These are phyloP conservation scores for Gobio gobio DNA, from an alignment of 2,113 vertebrate genomes.

Conservation along the genomic window DNA sequence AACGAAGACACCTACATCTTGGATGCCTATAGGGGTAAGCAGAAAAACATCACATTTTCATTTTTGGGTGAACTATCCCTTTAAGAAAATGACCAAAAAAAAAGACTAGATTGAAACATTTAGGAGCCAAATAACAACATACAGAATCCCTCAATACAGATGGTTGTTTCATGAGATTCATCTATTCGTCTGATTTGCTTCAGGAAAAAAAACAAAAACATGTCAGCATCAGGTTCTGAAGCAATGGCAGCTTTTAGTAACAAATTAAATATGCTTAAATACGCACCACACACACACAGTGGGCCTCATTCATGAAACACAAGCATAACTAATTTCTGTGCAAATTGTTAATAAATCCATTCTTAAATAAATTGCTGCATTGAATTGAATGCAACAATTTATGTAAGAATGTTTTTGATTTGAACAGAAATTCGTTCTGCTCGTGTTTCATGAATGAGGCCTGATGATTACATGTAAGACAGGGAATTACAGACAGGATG, in stretches of 20 bases:
- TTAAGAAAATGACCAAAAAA: background rate
- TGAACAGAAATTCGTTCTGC: constrained; percentile 2
- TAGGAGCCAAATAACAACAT: background rate
- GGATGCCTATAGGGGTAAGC: no score
- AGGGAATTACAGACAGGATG: constrained; percentile 10
- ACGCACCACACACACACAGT: background rate
- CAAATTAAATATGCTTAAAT: background rate
- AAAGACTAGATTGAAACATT: background rate
- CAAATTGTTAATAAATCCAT: background rate
- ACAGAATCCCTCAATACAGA: background rate
- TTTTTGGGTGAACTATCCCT: no score
- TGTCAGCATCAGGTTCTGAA: background rate
- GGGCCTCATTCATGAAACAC: background rate
- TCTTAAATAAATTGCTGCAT: background rate
- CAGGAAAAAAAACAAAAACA: background rate
- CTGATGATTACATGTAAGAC: constrained; percentile 16
- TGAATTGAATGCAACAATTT: background rate
- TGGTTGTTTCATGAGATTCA: no score
- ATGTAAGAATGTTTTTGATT: background rate
- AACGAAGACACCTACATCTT: no score
- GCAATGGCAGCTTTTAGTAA: background rate
- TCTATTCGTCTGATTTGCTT: background rate
- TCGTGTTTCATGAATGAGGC: constrained; percentile 3
- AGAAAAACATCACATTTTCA: no score
- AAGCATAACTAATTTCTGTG: background rate